Evolutionary conservation across 2,888 invertebrate species (phyloP), one percentile per base, ranked within the genome.

Genomic region (Acrobasis repandana): DNA sequence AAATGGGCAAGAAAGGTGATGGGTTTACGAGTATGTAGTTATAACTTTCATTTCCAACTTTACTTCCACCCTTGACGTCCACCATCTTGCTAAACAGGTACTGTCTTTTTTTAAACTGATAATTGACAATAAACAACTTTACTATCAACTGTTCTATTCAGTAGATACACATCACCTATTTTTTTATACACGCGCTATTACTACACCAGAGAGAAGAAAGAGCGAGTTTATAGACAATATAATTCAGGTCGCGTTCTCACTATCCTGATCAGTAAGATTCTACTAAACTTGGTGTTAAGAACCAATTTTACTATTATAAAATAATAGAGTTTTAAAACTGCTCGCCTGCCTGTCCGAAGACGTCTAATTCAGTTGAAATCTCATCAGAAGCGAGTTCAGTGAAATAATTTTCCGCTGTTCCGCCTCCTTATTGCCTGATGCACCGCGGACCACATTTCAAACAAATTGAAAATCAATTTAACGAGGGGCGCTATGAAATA

Each of bases 391-490:
- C 75, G 75, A 76, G 76, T 79, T 83, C 80, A 81, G 76, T 83
- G 67, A 85, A 85, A 88, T 85, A 85, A 89, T 90, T 90, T 90
- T 89, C 86, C 87, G 84, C 81, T 81, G 80, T 88, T 75, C 81
- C 88, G 82, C 89, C 83, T 87, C 79, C 84, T 81, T 82, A 87
- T 86, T 86, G 86, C 77, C 77, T 79, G 79, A 69, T 86, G 89
- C 87, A 88, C 77, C 85, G 79, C 79, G 83, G 85, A 86, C 86
- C 84, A 87, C 88, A 88, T 91, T 86, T 89, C 88, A 87, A 87
- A 89, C 86, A 90, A 90, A 91, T 91, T 90, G 90, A 90, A 91
- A 90, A 91, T 90, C 88, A 90, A 90, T 90, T 90, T 88, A 82
- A 84, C 80, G 74, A 83, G 85, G 88, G 85, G 77, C 77, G 79